Percentiles rank a stretch among this genome's conserved stretches.
phyloP scores from a whole-genome alignment of 2,113 vertebrate species.

The Indicator indicator region DNA sequence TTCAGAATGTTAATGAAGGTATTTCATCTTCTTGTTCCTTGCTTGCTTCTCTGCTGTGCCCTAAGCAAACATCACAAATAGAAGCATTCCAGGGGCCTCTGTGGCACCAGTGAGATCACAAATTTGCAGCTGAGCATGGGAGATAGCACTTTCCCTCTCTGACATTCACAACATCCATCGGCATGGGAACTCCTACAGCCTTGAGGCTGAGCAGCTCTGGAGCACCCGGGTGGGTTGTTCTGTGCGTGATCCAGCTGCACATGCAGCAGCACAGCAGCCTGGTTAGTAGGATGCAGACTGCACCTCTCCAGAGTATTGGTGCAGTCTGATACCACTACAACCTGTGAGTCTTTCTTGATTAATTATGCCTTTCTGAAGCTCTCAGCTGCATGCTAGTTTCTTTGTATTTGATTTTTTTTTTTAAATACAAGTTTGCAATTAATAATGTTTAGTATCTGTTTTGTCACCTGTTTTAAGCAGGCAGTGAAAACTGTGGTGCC shows the following conservation, averaged over 20 bases:
- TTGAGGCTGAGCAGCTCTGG: neutral
- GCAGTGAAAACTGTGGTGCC: neutral
- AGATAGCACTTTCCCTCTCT: fast-evolving
- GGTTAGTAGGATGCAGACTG: neutral
- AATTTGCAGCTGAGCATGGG: neutral
- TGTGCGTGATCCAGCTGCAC: neutral
- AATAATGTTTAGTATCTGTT: conserved; percentile 33
- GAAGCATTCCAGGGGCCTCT: neutral
- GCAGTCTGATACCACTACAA: neutral
- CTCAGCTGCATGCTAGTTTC: neutral
- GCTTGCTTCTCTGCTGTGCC: neutral
- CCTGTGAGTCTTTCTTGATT: neutral
- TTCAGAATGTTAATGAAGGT: neutral
- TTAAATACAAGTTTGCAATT: conserved; percentile 16
- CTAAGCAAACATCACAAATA: neutral
- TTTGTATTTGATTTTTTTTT: conserved; percentile 42
- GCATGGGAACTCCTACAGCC: neutral
- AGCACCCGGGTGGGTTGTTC: neutral
- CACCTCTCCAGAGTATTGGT: neutral
- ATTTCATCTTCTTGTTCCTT: fast-evolving
- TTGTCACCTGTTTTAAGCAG: conserved; percentile 38
- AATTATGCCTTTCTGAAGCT: neutral
- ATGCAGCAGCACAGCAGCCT: neutral
- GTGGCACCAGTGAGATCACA: neutral
- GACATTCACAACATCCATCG: neutral